A percentile compares a stretch with the other conserved stretches of the same genome.
Conservation (phyloP, 2,797 vertebrate genomes). For the Chelonia mydas region DNA sequence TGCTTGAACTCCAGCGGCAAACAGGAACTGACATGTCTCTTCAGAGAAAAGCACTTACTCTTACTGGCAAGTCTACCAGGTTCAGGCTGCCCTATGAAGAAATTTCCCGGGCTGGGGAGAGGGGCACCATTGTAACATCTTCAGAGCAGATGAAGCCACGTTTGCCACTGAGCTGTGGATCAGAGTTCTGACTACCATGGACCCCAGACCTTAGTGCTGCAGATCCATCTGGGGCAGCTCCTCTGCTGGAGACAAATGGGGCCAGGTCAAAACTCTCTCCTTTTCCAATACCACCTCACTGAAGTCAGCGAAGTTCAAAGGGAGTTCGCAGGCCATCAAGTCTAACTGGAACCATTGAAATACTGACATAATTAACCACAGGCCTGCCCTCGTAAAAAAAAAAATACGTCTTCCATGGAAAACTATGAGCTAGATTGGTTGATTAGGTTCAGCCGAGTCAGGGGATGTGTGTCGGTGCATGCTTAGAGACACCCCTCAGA, state of each 20-base stretch:
- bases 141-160: background rate
- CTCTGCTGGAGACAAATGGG: background rate
- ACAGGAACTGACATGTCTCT: background rate
- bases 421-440: background rate
- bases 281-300: background rate
- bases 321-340: background rate
- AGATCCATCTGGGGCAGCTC: background rate
- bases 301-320: background rate
- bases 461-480: too few species aligned
- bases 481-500: background rate
- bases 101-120: background rate
- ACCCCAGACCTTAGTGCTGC: background rate
- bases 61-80: background rate
- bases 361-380: rapidly evolving
- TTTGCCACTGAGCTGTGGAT: background rate
- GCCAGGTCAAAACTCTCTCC: background rate
- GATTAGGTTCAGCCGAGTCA: background rate
- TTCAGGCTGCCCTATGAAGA: background rate
- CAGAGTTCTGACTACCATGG: too few species aligned
- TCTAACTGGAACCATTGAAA: background rate
- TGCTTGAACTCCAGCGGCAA: background rate
- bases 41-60: background rate
- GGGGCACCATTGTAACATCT: background rate
- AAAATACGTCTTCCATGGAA: background rate
- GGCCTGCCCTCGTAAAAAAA: background rate